Conservation (phyloP, 2,113 vertebrate species). For the Arenaria interpres region DNA sequence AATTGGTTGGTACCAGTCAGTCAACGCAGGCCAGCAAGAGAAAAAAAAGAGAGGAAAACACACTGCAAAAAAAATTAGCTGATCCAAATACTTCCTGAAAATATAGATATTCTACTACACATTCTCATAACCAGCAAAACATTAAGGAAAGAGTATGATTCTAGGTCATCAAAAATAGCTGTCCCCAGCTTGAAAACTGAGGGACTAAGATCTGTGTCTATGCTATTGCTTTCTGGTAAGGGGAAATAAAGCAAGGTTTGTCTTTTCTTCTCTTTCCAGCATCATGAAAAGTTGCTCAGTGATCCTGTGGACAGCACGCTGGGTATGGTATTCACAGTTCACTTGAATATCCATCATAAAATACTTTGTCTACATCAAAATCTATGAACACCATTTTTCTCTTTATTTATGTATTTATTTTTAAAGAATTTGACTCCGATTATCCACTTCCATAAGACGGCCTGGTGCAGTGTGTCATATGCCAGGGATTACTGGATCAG, state of each 20-base stretch:
- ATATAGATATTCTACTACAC: neutral
- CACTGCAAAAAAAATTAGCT: constrained; percentile 13
- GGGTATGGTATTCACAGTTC: neutral
- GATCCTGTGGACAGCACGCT: neutral
- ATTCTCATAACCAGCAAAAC: neutral
- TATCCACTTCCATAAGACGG: neutral
- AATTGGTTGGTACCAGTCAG: neutral
- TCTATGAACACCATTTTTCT: neutral
- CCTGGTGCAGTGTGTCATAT: fast-evolving
- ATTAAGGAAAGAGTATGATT: neutral
- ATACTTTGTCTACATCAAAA: neutral
- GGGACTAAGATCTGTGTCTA: neutral
- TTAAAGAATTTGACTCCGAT: neutral
- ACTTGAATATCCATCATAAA: neutral
- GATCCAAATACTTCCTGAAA: constrained; percentile 10
- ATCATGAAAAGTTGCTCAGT: neutral
- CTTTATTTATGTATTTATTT: neutral
- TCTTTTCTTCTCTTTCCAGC: neutral
- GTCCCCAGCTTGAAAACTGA: neutral
- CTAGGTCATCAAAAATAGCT: neutral
- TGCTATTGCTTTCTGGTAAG: neutral
- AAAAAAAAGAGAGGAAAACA: neutral
- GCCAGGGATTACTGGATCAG: neutral
- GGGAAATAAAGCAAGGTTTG: neutral
- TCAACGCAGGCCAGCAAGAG: neutral